Percentiles rank a stretch among this genome's conserved stretches.
phyloP scores from a whole-genome alignment of 2,888 invertebrate genomes.

The Entomobrya proxima region DNA sequence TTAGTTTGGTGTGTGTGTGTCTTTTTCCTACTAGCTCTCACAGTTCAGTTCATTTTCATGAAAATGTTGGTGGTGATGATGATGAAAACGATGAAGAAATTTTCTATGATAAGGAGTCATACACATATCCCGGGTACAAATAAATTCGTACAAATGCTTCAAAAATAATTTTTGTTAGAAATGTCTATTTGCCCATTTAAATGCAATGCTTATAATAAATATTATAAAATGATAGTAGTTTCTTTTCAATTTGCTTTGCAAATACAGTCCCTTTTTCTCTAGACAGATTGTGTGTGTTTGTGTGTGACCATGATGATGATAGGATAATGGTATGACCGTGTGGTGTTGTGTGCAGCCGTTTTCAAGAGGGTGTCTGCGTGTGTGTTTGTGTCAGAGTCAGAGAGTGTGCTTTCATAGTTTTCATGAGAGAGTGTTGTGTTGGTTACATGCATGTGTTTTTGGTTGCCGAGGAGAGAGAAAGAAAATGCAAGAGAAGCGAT shows the following conservation, averaged over 20 bases:
- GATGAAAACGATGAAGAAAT: no score
- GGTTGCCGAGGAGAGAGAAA: conserved; percentile 20
- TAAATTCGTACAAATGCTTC: no score
- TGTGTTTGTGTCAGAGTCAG: neutral
- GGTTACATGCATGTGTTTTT: conserved; percentile 24
- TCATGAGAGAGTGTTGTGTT: conserved; percentile 41
- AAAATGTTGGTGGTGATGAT: no score
- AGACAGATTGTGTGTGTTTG: neutral
- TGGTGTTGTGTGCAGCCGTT: conserved; percentile 46
- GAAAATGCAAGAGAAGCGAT: neutral
- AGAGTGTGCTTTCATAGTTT: neutral
- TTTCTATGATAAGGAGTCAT: no score
- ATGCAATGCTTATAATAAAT: no score
- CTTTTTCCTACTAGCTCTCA: neutral
- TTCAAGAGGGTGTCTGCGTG: conserved; percentile 13
- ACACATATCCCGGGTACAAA: no score
- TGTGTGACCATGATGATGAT: conserved; percentile 12
- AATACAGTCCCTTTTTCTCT: neutral
- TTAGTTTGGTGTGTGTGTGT: neutral
- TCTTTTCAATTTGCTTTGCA: neutral
- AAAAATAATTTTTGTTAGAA: no score
- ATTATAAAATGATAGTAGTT: no score
- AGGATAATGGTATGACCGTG: neutral
- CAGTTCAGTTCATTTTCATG: no score
- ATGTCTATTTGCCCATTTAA: no score